A percentile compares a stretch with the other conserved stretches of the same genome.
Evolutionary conservation across 2,113 vertebrate species (phyloP).

Genomic region (Varanus salvator): DNA sequence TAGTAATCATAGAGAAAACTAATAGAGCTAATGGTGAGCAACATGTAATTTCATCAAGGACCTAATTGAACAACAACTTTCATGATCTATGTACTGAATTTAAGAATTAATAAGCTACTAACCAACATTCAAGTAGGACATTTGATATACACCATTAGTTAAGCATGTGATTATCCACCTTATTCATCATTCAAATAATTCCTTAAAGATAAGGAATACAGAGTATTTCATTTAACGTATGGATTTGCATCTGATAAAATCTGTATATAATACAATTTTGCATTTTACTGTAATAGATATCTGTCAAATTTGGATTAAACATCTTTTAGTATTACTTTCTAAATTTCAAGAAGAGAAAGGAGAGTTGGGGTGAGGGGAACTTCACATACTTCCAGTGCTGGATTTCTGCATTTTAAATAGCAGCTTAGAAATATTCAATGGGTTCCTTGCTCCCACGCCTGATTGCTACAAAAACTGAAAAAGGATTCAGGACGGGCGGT

Average conservation of each 20-base stretch:
- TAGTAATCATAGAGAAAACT: neutral
- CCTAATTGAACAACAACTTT: neutral
- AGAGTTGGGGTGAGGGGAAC: constrained; percentile 71
- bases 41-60: neutral
- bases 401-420: constrained; percentile 89
- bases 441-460: constrained; percentile 80
- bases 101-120: neutral
- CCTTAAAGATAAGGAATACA: neutral
- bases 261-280: constrained; percentile 13
- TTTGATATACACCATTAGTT: neutral
- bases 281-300: constrained; percentile 32
- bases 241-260: neutral
- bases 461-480: constrained; percentile 78
- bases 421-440: constrained; percentile 84
- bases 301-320: neutral
- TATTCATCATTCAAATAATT: neutral
- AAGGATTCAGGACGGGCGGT: constrained; percentile 76
- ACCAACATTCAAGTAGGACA: neutral
- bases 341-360: constrained; percentile 47
- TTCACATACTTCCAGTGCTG: constrained; percentile 73
- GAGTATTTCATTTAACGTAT: neutral
- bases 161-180: neutral
- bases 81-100: neutral
- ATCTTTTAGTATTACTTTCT: constrained; percentile 62
- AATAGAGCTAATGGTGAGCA: neutral